Evolutionary conservation across 2,113 vertebrate species (phyloP), one percentile per base, ranked within the genome.

Genomic region (Pica pica): DNA sequence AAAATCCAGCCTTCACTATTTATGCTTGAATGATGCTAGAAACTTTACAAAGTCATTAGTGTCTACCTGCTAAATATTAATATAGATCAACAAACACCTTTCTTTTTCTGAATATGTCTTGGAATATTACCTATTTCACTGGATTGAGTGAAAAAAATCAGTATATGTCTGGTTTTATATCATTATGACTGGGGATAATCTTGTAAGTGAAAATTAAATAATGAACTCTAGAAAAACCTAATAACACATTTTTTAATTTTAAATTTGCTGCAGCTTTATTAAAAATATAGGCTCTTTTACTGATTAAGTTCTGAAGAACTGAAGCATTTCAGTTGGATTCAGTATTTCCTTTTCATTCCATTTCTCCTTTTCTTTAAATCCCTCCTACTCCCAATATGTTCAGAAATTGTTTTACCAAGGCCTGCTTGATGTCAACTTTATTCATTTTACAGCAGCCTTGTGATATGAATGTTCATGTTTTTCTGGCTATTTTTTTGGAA

Each of bases 41-140:
- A 95, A 35, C 7, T 59, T 89, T 79, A 63, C 31, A 30, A 93
- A 95, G 57, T 86, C 68, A 81, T 95, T 92, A 88, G 28, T 47
- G 33, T 78, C 60, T 93, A 73, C 39, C 33, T 94, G 33, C 16
- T 95, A 93, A 95, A 97, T 94, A 97, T 92, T 92, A 50, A 91
- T 87, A 59, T 87, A 37, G 59, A 49, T 68, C 56, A 94, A 67
- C n/a, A 97, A 94, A 83, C 8, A 79, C 1, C 16, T 89, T 90
- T 89, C 42, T 67, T 49, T 49, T 81, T 79, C n/a, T 50, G 22
- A 81, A 76, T 83, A 23, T 80, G 3, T 59, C 35, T 83, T 86
- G 13, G 9, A 93, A 69, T 59, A n/a, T 15, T 4, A 1, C 7
- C 9, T 59, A 17, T 86, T 94, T 75, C 42, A 80, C 11, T 67